Evolutionary conservation across 2,888 invertebrate genomes (phyloP).

Genomic region (Meteorus colon): DNA sequence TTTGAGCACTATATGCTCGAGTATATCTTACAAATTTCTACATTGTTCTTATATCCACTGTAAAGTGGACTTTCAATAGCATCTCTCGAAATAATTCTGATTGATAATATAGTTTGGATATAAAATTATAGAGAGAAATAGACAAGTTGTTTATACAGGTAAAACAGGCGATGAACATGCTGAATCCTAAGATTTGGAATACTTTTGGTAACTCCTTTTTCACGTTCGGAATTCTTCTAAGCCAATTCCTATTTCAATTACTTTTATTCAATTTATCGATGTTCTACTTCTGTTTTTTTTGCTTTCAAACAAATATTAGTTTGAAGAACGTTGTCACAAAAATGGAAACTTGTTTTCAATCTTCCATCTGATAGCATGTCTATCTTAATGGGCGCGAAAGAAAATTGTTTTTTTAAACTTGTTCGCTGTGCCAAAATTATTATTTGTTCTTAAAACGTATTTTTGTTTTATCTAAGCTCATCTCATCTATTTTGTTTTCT

Average conservation of each 20-base stretch:
- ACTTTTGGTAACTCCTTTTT: no score
- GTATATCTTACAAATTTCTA: slow-evolving; percentile 1
- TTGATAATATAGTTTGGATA: not conserved
- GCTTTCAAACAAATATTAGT: no score
- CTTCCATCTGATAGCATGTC: no score
- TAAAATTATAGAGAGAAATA: not conserved
- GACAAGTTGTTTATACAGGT: no score
- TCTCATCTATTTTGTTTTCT: not conserved
- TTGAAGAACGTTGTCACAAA: no score
- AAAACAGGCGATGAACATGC: no score
- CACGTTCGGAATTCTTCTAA: no score
- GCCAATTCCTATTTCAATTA: not conserved
- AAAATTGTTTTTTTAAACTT: not conserved
- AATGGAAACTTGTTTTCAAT: no score
- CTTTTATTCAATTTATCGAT: not conserved
- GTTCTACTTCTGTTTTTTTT: not conserved
- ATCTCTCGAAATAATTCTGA: not conserved
- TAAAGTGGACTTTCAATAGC: not conserved
- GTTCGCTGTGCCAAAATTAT: not conserved
- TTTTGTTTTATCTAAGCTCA: not conserved
- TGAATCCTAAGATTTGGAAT: no score
- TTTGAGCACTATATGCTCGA: not conserved
- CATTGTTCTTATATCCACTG: not conserved
- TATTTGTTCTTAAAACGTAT: not conserved
- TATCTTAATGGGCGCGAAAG: not conserved